Base-by-base conservation (phyloP, 2,797 vertebrate genomes). In the Sebastes cheni region DNA sequence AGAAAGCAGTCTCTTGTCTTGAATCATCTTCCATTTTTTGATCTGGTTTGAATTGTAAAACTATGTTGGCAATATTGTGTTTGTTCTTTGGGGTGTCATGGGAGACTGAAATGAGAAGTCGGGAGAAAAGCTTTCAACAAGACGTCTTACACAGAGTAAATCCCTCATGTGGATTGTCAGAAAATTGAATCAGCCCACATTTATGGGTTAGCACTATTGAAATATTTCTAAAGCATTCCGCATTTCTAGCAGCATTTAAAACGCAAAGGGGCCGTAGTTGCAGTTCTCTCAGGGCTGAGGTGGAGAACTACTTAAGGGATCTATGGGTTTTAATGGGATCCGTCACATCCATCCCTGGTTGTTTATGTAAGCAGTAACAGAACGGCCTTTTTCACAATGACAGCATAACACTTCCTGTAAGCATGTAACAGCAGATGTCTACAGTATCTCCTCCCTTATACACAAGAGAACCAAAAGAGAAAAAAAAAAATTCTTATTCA, bases 131-230 rank as follows among this genome's bases (percentile, higher is more conserved):
- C 90, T 89, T 90, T 91, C 83, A 88, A 88, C 82, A 79, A 82
- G 78, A 79, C 34, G 27, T 85, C 86, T 85, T 83, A 82, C 46
- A 75, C 60, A 61, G 73, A 85, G 82, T 79, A 86, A 94, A 88
- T 88, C 88, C 89, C 88, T 85, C 23, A 25, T 55, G 83, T 85
- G 70, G 75, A 89, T 93, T 92, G 85, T 92, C 85, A 82, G 83
- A 87, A 90, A 91, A 88, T 87, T 87, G 77, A 93, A 91, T 93
- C 82, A 80, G 88, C 85, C 87, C 80, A 84, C 68, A 88, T 87
- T 93, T 84, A 74, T 76, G 78, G 72, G 79, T 81, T 86, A 75
- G 78, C 46, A 36, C 67, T 76, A 80, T 67, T 85, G 73, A 88
- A 92, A 87, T 79, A 83, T 88, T 91, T 90, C 82, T 82, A 70